These are phyloP conservation scores for Acanthopleura granulata DNA, from an alignment of 2,888 invertebrate genomes.

Conservation along the genomic window DNA sequence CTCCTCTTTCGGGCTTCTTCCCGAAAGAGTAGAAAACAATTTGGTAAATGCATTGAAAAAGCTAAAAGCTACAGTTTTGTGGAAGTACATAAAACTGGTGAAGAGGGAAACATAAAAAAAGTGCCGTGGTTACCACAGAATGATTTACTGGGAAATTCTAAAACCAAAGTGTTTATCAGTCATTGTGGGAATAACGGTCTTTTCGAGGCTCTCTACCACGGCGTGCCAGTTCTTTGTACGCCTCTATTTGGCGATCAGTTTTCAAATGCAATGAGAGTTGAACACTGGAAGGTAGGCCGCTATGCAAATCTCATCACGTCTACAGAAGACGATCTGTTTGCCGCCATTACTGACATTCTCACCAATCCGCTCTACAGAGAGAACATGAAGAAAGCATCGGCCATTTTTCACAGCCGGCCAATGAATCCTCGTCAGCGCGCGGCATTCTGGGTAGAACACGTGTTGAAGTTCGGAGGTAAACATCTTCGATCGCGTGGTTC, in stretches of 20 bases:
- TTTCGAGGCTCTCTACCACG: slow-evolving; percentile 47
- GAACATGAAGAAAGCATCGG: slow-evolving; percentile 24
- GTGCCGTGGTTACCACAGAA: slow-evolving; percentile 43
- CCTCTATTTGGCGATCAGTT: slow-evolving; percentile 43
- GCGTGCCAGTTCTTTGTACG: slow-evolving; percentile 42
- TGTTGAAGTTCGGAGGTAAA: slow-evolving; percentile 29
- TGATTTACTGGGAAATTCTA: slow-evolving; percentile 40
- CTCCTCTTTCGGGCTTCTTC: slow-evolving; percentile 22
- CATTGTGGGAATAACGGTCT: slow-evolving; percentile 48
- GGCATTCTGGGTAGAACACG: slow-evolving; percentile 34
- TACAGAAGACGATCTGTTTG: slow-evolving; percentile 22
- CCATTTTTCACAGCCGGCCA: slow-evolving; percentile 22
- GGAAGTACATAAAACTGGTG: slow-evolving; percentile 25
- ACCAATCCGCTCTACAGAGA: slow-evolving; percentile 21
- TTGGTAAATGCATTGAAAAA: slow-evolving; percentile 24
- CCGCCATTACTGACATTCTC: slow-evolving; percentile 21
- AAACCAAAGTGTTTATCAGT: slow-evolving; percentile 41
- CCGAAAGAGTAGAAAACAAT: slow-evolving; percentile 33
- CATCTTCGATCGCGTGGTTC: slow-evolving; percentile 27
- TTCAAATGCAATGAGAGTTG: slow-evolving; percentile 31
- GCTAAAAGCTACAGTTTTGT: slow-evolving; percentile 24
- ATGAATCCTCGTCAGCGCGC: slow-evolving; percentile 28
- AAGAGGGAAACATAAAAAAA: slow-evolving; percentile 28
- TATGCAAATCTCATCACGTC: slow-evolving; percentile 5
- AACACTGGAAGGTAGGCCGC: slow-evolving; percentile 20